Evolutionary conservation across 2,888 invertebrate species (phyloP).

Genomic region (Drosophila lacicola): DNA sequence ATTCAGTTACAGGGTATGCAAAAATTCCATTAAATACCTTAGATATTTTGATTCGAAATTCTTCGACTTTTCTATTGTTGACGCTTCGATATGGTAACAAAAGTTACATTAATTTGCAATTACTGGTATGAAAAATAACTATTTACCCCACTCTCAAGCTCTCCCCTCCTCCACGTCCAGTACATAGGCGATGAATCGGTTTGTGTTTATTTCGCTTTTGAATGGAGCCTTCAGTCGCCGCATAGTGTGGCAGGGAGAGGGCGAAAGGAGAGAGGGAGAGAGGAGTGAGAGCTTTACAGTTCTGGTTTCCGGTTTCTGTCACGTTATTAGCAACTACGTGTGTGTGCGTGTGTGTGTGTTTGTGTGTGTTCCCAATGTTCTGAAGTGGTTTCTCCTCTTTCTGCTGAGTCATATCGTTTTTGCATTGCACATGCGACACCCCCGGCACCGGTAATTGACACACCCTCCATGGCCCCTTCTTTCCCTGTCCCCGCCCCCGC

Average conservation of each 20-base stretch:
- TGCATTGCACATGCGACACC: constrained; percentile 25
- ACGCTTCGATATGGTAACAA: too few relatives aligned
- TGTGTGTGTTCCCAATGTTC: not conserved
- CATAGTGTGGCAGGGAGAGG: not conserved
- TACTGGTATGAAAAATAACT: not conserved
- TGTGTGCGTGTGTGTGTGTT: not conserved
- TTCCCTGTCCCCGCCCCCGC: not conserved
- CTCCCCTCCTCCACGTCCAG: not conserved
- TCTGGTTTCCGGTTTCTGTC: constrained; percentile 3
- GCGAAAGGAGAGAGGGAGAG: not conserved
- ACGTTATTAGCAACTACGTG: not conserved
- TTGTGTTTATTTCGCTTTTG: not conserved
- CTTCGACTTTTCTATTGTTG: too few relatives aligned
- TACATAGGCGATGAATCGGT: not conserved
- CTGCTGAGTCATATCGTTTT: constrained; percentile 43
- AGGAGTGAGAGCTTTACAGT: not conserved
- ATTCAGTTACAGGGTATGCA: not conserved
- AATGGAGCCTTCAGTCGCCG: not conserved
- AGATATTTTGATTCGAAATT: too few relatives aligned
- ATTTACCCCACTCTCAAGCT: not conserved
- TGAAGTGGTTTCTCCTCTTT: constrained; percentile 21
- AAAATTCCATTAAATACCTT: not conserved
- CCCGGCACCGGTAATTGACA: constrained; percentile 6
- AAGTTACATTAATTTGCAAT: too few relatives aligned
- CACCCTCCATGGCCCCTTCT: not conserved